These are phyloP conservation scores for Beris morrisii DNA, from an alignment of 2,888 invertebrate species.

Conservation along the genomic window DNA sequence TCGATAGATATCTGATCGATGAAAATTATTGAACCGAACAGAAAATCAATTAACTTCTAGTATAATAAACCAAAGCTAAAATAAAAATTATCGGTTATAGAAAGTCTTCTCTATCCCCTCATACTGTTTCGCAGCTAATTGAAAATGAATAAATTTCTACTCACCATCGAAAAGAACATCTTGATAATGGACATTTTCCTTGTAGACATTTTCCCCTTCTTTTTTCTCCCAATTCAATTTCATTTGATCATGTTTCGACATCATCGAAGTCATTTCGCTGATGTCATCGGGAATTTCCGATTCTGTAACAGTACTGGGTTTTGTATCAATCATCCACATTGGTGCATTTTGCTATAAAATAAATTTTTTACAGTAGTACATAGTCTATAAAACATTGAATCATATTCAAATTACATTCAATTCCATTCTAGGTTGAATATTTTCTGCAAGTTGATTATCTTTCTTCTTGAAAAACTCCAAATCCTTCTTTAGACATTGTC, in stretches of 20 bases:
- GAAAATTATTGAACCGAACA: too few relatives aligned
- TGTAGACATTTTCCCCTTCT: constrained; percentile 70
- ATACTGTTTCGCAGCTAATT: too few relatives aligned
- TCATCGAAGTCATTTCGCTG: constrained; percentile 56
- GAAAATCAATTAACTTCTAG: too few relatives aligned
- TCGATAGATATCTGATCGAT: too few relatives aligned
- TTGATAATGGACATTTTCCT: constrained; percentile 85
- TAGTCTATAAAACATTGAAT: background rate
- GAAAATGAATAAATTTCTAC: constrained; percentile 39
- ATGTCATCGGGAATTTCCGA: constrained; percentile 49
- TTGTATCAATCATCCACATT: constrained; percentile 54
- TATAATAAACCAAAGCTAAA: too few relatives aligned
- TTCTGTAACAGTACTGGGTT: constrained; percentile 38
- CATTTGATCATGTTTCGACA: constrained; percentile 68
- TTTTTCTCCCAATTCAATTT: constrained; percentile 87
- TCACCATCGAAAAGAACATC: constrained; percentile 85
- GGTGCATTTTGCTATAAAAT: constrained; percentile 50
- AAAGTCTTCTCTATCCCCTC: too few relatives aligned
- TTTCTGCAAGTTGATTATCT: constrained; percentile 59
- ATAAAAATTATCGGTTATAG: too few relatives aligned
- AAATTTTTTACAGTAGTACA: constrained; percentile 9
- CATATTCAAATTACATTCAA: constrained; percentile 29
- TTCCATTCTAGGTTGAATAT: constrained; percentile 37
- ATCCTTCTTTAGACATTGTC: constrained; percentile 80
- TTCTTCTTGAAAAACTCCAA: constrained; percentile 66